Conservation (phyloP, 2,888 invertebrate genomes). For the Micoletzkya japonica region DNA sequence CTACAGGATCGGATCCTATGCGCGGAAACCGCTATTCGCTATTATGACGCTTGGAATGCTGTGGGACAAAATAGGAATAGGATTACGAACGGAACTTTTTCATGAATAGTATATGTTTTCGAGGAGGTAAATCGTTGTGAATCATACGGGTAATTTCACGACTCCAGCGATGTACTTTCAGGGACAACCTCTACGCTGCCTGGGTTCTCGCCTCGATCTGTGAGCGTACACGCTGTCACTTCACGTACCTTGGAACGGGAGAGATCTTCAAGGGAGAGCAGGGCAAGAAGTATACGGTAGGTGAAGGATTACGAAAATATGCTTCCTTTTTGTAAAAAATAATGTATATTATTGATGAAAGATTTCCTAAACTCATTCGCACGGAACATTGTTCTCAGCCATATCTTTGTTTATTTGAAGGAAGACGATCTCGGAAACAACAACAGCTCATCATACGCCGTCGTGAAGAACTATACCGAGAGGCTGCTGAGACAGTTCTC, state of each 20-base stretch:
- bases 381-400: too few relatives aligned
- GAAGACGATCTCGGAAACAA: neutral
- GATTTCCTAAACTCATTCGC: neutral
- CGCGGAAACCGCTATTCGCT: neutral
- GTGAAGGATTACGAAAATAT: too few relatives aligned
- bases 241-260: neutral
- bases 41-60: neutral
- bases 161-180: neutral
- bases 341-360: too few relatives aligned
- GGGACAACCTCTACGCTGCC: slow-evolving; percentile 17
- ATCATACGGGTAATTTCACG: neutral
- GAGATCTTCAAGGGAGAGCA: neutral
- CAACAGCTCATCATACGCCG: neutral
- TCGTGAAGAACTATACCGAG: slow-evolving; percentile 13
- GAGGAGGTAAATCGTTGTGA: neutral
- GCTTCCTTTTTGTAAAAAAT: too few relatives aligned
- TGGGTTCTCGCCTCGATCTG: slow-evolving; percentile 22
- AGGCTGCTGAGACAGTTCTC: slow-evolving; percentile 16
- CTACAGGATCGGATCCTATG: too few relatives aligned
- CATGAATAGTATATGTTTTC: neutral
- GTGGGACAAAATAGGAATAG: neutral
- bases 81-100: neutral
- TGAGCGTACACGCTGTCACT: slow-evolving; percentile 9
- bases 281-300: too few relatives aligned
- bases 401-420: too few relatives aligned